Evolutionary conservation across 2,797 vertebrate genomes (phyloP).

Genomic region (Helicolenus hilgendorfi): DNA sequence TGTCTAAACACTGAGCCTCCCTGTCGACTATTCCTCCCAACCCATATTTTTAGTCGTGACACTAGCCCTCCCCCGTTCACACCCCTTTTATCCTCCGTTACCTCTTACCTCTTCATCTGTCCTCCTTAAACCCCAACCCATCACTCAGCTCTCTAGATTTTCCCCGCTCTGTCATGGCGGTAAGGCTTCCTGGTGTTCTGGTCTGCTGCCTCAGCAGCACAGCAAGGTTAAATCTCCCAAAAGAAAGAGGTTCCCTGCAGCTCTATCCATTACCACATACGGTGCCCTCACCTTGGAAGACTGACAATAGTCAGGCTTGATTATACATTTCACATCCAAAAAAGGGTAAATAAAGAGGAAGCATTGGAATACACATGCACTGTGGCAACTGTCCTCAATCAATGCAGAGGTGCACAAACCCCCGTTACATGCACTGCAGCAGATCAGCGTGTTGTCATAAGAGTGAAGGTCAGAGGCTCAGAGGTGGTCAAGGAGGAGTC

Average conservation of each 20-base stretch:
- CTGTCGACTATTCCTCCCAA: background rate
- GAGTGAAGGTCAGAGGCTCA: background rate
- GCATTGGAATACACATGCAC: background rate
- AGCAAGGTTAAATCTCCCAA: conserved; percentile 78
- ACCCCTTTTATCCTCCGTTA: conserved; percentile 19
- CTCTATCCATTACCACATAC: conserved; percentile 50
- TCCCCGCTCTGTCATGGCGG: conserved; percentile 1
- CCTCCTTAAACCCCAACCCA: conserved; percentile 7
- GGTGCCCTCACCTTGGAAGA: conserved; percentile 57
- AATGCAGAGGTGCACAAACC: background rate
- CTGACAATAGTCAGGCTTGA: conserved; percentile 45
- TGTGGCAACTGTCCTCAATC: background rate
- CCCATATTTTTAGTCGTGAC: conserved; percentile 18
- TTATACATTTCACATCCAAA: conserved; percentile 60
- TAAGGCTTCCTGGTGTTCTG: conserved; percentile 58
- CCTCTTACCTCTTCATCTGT: conserved; percentile 23
- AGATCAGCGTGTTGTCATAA: background rate
- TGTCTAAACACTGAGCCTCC: conserved; percentile 33
- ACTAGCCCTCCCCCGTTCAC: background rate
- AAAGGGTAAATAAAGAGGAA: background rate
- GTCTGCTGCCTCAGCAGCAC: conserved; percentile 81
- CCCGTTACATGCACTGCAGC: background rate
- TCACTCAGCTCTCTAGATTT: conserved; percentile 15
- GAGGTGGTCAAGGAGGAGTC: conserved; percentile 34
- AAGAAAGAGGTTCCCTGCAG: conserved; percentile 64